phyloP scores from a whole-genome alignment of 2,113 vertebrate genomes.

The Pterophyllum scalare region DNA sequence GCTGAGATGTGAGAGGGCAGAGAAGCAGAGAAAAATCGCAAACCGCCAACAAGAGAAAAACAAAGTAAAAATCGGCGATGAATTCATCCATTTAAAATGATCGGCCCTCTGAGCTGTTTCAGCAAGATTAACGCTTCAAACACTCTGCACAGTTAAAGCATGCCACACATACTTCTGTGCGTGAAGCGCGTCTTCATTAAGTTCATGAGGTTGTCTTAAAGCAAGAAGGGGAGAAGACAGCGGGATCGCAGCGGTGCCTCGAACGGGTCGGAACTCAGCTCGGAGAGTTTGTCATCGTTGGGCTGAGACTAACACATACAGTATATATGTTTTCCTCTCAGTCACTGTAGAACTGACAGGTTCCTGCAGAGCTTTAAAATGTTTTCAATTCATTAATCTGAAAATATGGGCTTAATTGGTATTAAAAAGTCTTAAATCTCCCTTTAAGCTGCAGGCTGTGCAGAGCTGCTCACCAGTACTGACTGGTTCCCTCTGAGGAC shows the following conservation, averaged over 20 bases:
- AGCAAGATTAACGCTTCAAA: not conserved
- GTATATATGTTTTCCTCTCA: accelerated
- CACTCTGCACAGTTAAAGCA: not conserved
- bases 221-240: not conserved
- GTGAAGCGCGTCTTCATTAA: accelerated
- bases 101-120: accelerated
- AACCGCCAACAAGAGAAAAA: not conserved
- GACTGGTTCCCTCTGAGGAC: not conserved
- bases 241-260: accelerated
- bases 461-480: no score
- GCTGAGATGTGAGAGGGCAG: not conserved
- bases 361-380: not conserved
- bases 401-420: not conserved
- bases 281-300: no score
- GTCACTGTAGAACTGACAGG: not conserved
- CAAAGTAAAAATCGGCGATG: not conserved
- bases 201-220: not conserved
- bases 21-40: not conserved
- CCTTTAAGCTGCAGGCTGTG: no score
- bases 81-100: not conserved
- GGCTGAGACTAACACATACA: not conserved
- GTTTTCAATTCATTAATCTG: accelerated
- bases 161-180: not conserved
- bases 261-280: not conserved
- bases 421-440: not conserved